These are phyloP conservation scores for Epistrophe grossulariae DNA, from an alignment of 2,888 invertebrate species.

Conservation along the genomic window DNA sequence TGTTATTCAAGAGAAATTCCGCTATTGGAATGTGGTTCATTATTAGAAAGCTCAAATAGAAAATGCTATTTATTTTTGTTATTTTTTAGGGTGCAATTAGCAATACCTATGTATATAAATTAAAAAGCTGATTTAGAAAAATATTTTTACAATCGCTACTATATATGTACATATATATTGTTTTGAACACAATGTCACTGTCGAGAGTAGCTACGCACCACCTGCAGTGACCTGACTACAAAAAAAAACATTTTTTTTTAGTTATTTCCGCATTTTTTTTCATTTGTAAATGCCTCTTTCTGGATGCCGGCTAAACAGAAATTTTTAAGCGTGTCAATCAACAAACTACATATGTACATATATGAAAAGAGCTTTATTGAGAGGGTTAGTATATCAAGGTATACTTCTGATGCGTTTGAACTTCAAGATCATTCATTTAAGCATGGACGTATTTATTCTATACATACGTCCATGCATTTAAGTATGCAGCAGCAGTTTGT, in stretches of 20 bases:
- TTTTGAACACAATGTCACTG: conserved; percentile 15
- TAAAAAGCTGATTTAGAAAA: conserved; percentile 37
- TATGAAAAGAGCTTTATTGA: not conserved
- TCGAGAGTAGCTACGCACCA: conserved; percentile 36
- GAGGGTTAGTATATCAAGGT: conserved; percentile 5
- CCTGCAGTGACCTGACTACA: conserved; percentile 44
- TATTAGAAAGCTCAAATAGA: not conserved
- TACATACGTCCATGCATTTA: too few relatives aligned
- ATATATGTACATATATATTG: conserved; percentile 28
- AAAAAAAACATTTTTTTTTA: not conserved
- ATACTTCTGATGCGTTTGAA: not conserved
- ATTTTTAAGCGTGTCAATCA: not conserved
- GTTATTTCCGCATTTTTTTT: conserved; percentile 54
- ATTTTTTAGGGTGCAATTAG: conserved; percentile 24
- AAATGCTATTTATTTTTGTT: not conserved
- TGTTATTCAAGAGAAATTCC: not conserved
- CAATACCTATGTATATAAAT: not conserved
- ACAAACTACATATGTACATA: not conserved
- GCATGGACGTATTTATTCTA: too few relatives aligned
- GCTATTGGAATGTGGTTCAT: not conserved
- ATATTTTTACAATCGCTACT: conserved; percentile 30
- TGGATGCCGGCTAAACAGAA: conserved; percentile 19
- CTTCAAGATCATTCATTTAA: not conserved
- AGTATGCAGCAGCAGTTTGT: not conserved
- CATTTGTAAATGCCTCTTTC: not conserved